Base-by-base conservation (phyloP, 2,888 invertebrate genomes). In the Drosophila barbarae region DNA sequence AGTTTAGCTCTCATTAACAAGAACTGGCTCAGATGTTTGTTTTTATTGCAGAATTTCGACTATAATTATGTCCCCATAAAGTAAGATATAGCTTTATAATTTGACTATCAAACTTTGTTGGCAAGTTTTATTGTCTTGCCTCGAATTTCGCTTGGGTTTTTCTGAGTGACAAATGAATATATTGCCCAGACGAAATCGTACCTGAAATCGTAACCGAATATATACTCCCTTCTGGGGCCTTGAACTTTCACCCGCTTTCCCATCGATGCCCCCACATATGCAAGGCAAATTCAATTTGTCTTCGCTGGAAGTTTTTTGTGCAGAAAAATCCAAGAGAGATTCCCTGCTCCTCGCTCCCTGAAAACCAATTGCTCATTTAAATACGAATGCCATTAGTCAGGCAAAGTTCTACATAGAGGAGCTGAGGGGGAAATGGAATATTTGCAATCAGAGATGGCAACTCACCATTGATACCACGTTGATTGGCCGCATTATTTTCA, bases 391-490 rank as follows among this genome's bases (percentile, higher is more conserved):
- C 77, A 84, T 79, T 79, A 74, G 84, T 76, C 73, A 69, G 58
- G 57, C 47, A 39, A 69, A 74, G 71, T 74, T 60, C 60, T 42
- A 56, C 71, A 72, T 47, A 56, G 34, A 63, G 10, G 39, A 39
- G 36, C 15, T 44, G 57, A 50, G 18, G 15, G 50, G 44, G 44
- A 18, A 28, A 28, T 15, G 46, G 36, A 42, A 42, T 28, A 13
- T 49, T 42, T 26, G 15, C 38, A 56, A 51, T 49, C 32, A 32
- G 52, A 9, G 35, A 13, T 26, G 12, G 38, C n/a, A 10, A 86
- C 89, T 87, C 65, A 89, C 89, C 87, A 86, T 88, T 89, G 79
- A 64, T 73, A 73, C 76, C 72, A 76, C 76, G 83, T 69, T 83
- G 82, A 81, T 86, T 84, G 79, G 78, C 77, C 70, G 75, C 75